Percentiles rank a stretch among this genome's conserved stretches.
phyloP scores from a whole-genome alignment of 35 echinoderm and acorn worm genomes.

The Lytechinus pictus region DNA sequence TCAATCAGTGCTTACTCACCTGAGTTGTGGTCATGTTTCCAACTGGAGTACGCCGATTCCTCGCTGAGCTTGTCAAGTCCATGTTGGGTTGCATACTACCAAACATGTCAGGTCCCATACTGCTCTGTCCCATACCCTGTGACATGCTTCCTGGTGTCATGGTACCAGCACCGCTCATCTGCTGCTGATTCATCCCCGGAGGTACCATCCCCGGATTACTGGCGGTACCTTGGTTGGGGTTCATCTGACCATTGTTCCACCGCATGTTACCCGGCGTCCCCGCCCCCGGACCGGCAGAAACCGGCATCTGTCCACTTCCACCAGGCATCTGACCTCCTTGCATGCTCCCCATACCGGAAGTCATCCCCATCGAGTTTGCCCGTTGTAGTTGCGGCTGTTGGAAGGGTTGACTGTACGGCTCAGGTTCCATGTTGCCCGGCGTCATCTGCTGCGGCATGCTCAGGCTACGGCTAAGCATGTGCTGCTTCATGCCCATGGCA shows the following conservation, averaged over 20 bases:
- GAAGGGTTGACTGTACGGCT: conserved; percentile 23
- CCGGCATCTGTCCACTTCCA: conserved; percentile 26
- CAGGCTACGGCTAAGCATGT: conserved; percentile 64
- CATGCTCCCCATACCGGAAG: conserved; percentile 37
- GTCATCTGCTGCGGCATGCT: conserved; percentile 72
- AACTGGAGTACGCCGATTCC: conserved; percentile 26
- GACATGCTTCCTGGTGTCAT: conserved; percentile 52
- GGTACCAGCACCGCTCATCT: conserved; percentile 36
- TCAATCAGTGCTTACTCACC: neutral
- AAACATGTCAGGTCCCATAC: conserved; percentile 39
- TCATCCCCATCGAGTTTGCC: conserved; percentile 32
- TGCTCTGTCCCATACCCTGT: neutral
- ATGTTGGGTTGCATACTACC: conserved; percentile 27
- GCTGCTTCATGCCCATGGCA: conserved; percentile 39
- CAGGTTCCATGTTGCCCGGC: conserved; percentile 49
- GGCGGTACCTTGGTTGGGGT: conserved; percentile 7
- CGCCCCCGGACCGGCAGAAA: conserved; percentile 23
- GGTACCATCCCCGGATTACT: neutral
- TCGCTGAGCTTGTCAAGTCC: conserved; percentile 29
- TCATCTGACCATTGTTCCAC: conserved; percentile 49
- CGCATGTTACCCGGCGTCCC: conserved; percentile 55
- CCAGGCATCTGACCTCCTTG: neutral
- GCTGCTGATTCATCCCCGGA: conserved; percentile 58
- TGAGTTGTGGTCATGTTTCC: conserved; percentile 45
- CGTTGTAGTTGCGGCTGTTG: conserved; percentile 53